phyloP scores from a whole-genome alignment of 2,888 invertebrate genomes.

The Melolontha melolontha region DNA sequence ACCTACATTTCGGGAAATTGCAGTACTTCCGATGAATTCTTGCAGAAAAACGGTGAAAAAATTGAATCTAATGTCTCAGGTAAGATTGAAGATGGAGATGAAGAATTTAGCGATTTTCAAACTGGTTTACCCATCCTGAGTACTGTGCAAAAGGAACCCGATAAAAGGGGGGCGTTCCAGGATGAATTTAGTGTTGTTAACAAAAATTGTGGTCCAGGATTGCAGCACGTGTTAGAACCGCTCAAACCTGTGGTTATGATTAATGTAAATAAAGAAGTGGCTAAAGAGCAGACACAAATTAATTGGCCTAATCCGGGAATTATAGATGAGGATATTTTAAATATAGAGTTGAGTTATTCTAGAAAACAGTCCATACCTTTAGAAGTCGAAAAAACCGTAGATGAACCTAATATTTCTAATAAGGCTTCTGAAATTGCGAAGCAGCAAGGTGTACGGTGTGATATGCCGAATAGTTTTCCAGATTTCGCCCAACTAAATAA shows the following conservation, averaged over 20 bases:
- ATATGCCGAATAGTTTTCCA: neutral
- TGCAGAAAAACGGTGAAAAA: neutral
- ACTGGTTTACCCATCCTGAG: constrained; percentile 50
- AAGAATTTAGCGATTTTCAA: constrained; percentile 65
- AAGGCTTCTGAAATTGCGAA: neutral
- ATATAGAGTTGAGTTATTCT: constrained; percentile 58
- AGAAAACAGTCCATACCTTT: constrained; percentile 13
- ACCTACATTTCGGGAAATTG: constrained; percentile 56
- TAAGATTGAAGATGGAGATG: constrained; percentile 52
- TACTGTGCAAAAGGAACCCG: neutral
- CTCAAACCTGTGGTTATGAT: constrained; percentile 51
- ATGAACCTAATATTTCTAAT: neutral
- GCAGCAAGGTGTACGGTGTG: too few species aligned
- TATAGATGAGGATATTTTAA: constrained; percentile 60
- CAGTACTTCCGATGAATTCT: constrained; percentile 31
- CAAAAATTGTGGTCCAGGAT: neutral
- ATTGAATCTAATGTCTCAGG: neutral
- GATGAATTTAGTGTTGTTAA: constrained; percentile 12
- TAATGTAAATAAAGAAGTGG: neutral
- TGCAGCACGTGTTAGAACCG: constrained; percentile 50
- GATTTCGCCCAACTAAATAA: neutral
- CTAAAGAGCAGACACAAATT: constrained; percentile 62
- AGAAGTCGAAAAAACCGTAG: neutral
- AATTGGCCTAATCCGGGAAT: constrained; percentile 75
- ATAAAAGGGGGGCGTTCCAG: neutral